These are phyloP conservation scores for Cyanoliseus patagonus DNA, from an alignment of 2,113 vertebrate species.

Conservation along the genomic window DNA sequence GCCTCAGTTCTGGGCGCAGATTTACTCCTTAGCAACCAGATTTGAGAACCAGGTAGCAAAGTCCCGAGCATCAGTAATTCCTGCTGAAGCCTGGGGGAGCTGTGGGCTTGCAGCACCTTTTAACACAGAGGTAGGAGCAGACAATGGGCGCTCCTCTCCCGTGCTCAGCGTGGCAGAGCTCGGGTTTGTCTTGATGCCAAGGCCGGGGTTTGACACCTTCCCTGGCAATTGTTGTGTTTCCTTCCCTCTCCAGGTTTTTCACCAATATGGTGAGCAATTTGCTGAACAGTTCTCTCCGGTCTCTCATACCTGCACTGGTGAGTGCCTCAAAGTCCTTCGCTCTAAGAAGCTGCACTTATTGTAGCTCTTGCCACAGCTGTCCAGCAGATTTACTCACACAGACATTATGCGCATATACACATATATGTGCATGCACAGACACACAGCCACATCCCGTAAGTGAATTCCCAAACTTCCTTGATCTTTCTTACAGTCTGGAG, in stretches of 20 bases:
- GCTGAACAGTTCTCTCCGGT: not conserved
- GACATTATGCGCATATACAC: accelerated
- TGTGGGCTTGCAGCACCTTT: not conserved
- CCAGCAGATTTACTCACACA: not conserved
- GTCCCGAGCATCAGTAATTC: not conserved
- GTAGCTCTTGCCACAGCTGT: not conserved
- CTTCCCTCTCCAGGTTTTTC: slow-evolving; percentile 8
- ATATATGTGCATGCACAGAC: not conserved
- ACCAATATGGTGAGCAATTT: not conserved
- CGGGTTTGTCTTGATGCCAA: not conserved
- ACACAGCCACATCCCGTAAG: not conserved
- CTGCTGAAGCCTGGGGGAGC: slow-evolving; percentile 4
- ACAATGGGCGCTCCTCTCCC: accelerated
- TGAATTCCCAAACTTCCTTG: not conserved
- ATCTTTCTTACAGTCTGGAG: not conserved
- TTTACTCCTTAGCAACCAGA: not conserved
- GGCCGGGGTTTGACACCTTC: not conserved
- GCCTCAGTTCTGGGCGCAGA: not conserved
- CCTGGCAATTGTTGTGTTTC: not conserved
- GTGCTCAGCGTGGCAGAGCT: accelerated
- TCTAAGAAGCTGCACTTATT: not conserved
- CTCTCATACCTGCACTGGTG: not conserved
- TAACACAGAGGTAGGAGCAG: not conserved
- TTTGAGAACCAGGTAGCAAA: not conserved
- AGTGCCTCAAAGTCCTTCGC: not conserved